phyloP scores from a whole-genome alignment of 2,113 vertebrate species.

The Chionis minor region DNA sequence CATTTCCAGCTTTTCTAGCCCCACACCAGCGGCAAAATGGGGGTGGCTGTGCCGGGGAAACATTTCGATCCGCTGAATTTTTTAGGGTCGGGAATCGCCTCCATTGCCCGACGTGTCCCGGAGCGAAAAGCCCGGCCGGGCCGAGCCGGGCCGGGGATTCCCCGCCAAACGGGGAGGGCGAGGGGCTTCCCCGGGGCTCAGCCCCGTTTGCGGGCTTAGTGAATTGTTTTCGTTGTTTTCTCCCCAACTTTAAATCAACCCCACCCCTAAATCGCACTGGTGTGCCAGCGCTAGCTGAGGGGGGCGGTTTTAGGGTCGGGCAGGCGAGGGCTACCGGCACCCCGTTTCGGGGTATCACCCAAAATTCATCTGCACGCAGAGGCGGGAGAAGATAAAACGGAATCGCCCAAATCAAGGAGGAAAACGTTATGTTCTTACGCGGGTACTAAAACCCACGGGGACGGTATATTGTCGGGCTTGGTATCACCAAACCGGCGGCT shows the following conservation, averaged over 20 bases:
- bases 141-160: background rate
- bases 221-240: background rate
- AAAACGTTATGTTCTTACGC: background rate
- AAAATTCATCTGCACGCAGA: background rate
- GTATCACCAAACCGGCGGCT: background rate
- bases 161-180: accelerated
- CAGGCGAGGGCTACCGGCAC: background rate
- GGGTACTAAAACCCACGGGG: background rate
- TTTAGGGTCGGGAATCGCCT: background rate
- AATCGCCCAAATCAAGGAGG: background rate
- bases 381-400: background rate
- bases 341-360: background rate
- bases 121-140: background rate
- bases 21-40: background rate
- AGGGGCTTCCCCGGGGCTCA: background rate
- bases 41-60: background rate
- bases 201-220: background rate
- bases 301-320: background rate
- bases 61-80: background rate
- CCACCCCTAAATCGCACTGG: accelerated
- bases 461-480: accelerated
- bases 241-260: background rate
- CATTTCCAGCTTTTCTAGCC: background rate
- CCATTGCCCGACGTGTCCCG: background rate
- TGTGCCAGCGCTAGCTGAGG: accelerated